Conservation (phyloP, 2,113 vertebrate genomes). For the Marcusenius ussheri region DNA sequence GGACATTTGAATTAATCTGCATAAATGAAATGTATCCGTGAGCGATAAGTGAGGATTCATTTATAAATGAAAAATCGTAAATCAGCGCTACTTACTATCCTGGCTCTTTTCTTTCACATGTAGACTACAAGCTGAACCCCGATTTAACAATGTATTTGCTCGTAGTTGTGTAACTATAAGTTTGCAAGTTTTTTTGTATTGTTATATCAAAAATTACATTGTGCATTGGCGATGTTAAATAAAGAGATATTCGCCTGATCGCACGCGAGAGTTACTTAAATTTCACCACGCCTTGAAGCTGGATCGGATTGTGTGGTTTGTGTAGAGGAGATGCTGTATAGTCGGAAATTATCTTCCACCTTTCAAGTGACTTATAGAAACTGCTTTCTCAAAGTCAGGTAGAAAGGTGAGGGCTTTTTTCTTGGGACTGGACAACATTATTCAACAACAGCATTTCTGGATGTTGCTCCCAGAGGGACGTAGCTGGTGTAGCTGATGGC, state of each 20-base stretch:
- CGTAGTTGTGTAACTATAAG: neutral
- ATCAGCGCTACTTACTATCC: neutral
- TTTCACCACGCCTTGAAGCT: slow-evolving; percentile 48
- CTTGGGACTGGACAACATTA: neutral
- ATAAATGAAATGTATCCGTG: neutral
- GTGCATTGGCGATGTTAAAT: slow-evolving; percentile 1
- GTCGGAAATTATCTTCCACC: neutral
- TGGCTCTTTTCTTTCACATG: neutral
- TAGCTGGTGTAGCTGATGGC: neutral
- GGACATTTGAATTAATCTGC: slow-evolving; percentile 11
- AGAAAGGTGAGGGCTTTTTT: neutral
- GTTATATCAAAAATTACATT: neutral
- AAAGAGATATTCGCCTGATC: slow-evolving; percentile 16
- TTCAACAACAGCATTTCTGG: neutral
- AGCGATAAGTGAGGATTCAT: neutral
- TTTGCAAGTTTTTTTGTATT: slow-evolving; percentile 2
- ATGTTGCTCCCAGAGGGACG: neutral
- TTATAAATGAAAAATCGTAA: slow-evolving; percentile 9
- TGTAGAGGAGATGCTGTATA: neutral
- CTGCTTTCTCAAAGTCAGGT: neutral
- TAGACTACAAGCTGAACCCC: neutral
- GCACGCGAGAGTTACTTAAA: slow-evolving; percentile 48
- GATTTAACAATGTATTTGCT: neutral
- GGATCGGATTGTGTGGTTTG: neutral
- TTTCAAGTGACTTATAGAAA: neutral